Conservation (phyloP, 2,113 vertebrate species). For the Mustelus asterias region DNA sequence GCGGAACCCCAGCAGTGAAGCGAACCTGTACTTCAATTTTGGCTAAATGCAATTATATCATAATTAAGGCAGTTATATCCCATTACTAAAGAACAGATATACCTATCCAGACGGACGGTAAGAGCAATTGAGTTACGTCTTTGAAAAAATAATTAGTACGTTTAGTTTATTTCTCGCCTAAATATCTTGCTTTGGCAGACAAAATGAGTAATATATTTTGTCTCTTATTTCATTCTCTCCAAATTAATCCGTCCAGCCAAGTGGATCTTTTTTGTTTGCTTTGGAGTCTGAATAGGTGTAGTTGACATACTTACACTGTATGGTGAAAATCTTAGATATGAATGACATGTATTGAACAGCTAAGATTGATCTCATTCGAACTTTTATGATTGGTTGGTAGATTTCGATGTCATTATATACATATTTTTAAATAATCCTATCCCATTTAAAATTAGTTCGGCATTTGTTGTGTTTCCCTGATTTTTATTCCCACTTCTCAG, state of each 20-base stretch:
- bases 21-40: not conserved
- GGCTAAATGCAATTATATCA: not conserved
- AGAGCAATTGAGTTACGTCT: not conserved
- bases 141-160: not conserved
- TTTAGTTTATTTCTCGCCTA: not conserved
- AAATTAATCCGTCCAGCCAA: not conserved
- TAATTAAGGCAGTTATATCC: not conserved
- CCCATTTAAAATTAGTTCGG: not conserved
- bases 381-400: not conserved
- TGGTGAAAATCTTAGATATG: not conserved
- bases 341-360: not conserved
- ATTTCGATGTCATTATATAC: not conserved
- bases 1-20: not conserved
- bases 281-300: not conserved
- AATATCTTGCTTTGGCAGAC: not conserved
- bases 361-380: not conserved
- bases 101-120: not conserved
- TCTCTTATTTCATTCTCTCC: not conserved
- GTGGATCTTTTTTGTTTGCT: not conserved
- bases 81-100: not conserved
- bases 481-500: not conserved
- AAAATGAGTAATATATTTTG: not conserved
- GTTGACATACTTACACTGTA: not conserved
- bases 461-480: not conserved
- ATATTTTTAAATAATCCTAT: not conserved